Evolutionary conservation across 2,113 vertebrate species (phyloP).

Genomic region (Xenopus borealis): DNA sequence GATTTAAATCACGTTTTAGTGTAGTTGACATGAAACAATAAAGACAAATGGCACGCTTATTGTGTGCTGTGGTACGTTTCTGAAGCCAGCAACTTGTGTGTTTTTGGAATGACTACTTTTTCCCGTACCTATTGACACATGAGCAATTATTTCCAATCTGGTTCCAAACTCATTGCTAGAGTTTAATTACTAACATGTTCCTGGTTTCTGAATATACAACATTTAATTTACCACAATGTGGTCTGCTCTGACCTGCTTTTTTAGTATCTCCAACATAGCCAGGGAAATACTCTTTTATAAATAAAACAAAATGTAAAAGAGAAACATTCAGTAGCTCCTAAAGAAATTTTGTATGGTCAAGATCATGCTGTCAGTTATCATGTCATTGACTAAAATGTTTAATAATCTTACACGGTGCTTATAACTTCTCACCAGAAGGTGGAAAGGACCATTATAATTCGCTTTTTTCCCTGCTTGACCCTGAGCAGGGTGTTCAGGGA

Average conservation of each 20-base stretch:
- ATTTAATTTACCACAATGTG: constrained; percentile 33
- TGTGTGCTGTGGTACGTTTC: constrained; percentile 52
- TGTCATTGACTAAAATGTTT: constrained; percentile 39
- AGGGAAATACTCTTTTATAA: constrained; percentile 15
- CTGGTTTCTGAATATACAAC: constrained; percentile 34
- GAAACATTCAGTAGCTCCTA: too few relatives aligned
- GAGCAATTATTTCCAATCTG: constrained; percentile 38
- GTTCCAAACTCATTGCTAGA: constrained; percentile 34
- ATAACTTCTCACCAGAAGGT: constrained; percentile 43
- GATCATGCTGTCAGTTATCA: too few relatives aligned
- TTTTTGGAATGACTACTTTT: constrained; percentile 23
- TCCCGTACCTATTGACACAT: constrained; percentile 35
- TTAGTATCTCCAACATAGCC: constrained; percentile 6
- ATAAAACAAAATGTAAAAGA: too few relatives aligned
- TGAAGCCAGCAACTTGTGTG: constrained; percentile 43
- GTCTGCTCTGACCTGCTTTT: constrained; percentile 31
- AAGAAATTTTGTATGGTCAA: too few relatives aligned
- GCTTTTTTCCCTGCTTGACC: constrained; percentile 40
- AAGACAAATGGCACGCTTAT: constrained; percentile 55
- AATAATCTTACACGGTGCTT: constrained; percentile 42
- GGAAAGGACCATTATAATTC: constrained; percentile 43
- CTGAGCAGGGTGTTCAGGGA: constrained; percentile 24
- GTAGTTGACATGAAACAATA: constrained; percentile 42
- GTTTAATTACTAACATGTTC: constrained; percentile 47
- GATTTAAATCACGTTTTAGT: constrained; percentile 24